A percentile compares a stretch with the other conserved stretches of the same genome.
Evolutionary conservation across 2,113 vertebrate genomes (phyloP).

Genomic region (Mus spicilegus): DNA sequence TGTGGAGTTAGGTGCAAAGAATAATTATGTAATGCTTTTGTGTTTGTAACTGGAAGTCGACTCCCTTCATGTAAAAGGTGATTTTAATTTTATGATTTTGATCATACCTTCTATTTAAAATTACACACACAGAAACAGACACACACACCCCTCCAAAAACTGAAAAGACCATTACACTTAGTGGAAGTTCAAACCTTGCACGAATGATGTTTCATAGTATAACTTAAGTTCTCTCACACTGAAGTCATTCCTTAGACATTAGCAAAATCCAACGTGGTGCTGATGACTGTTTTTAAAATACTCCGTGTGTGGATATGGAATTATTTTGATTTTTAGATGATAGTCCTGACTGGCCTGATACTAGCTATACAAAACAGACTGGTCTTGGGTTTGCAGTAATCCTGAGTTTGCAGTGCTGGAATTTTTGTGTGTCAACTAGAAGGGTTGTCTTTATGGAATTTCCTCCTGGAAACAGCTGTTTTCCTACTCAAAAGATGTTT

Average conservation of each 20-base stretch:
- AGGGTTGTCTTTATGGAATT: neutral
- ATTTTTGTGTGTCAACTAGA: neutral
- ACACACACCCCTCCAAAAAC: neutral
- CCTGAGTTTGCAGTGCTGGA: neutral
- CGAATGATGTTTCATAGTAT: neutral
- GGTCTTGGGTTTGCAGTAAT: neutral
- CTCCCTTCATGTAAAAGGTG: neutral
- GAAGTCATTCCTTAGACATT: neutral
- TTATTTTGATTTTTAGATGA: neutral
- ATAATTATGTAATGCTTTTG: neutral
- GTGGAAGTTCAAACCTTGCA: neutral
- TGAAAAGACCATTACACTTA: neutral
- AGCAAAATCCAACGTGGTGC: neutral
- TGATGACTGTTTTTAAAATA: neutral
- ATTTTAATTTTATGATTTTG: neutral
- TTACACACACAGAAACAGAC: neutral
- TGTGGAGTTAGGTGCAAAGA: neutral
- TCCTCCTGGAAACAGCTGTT: neutral
- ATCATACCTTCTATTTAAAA: neutral
- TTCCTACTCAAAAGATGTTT: neutral
- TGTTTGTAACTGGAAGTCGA: neutral
- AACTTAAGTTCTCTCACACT: neutral
- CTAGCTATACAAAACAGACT: neutral
- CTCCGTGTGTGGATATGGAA: neutral
- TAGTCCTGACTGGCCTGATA: neutral